These are phyloP conservation scores for Cheilosia variabilis DNA, from an alignment of 2,888 invertebrate species.

Conservation along the genomic window DNA sequence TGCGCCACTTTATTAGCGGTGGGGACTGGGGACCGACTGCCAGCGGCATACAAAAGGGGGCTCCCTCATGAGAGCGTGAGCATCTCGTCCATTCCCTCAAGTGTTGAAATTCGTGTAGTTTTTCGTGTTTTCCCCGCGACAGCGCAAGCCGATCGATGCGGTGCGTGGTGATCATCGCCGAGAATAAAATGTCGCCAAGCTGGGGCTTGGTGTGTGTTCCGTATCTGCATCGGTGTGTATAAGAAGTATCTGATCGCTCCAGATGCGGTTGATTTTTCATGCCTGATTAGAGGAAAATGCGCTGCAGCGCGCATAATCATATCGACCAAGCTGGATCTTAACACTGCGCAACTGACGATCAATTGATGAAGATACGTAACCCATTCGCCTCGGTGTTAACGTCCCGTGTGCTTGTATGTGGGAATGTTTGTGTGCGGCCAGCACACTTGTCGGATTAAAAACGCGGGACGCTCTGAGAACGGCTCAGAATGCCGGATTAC, in stretches of 20 bases:
- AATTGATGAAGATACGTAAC: conserved; percentile 48
- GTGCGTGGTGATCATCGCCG: conserved; percentile 21
- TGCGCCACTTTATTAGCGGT: conserved; percentile 68
- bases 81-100: conserved; percentile 64
- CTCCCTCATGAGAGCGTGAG: conserved; percentile 1
- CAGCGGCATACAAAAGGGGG: neutral
- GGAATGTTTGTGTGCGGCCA: conserved; percentile 51
- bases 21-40: neutral
- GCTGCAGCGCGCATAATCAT: conserved; percentile 43
- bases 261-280: conserved; percentile 72
- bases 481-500: conserved; percentile 71
- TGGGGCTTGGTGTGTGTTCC: conserved; percentile 25
- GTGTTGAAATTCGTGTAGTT: conserved; percentile 75
- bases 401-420: neutral
- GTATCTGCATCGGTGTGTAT: conserved; percentile 35
- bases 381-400: conserved; percentile 1
- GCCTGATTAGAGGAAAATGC: conserved; percentile 70
- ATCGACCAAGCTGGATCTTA: conserved; percentile 48
- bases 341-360: conserved; percentile 50
- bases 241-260: conserved; percentile 46
- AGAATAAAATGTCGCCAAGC: conserved; percentile 65
- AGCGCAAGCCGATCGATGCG: conserved; percentile 47
- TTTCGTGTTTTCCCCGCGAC: conserved; percentile 63
- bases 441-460: conserved; percentile 74
- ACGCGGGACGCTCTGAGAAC: conserved; percentile 56